These are phyloP conservation scores for Volucella bombylans DNA, from an alignment of 2,888 invertebrate genomes.

Conservation along the genomic window DNA sequence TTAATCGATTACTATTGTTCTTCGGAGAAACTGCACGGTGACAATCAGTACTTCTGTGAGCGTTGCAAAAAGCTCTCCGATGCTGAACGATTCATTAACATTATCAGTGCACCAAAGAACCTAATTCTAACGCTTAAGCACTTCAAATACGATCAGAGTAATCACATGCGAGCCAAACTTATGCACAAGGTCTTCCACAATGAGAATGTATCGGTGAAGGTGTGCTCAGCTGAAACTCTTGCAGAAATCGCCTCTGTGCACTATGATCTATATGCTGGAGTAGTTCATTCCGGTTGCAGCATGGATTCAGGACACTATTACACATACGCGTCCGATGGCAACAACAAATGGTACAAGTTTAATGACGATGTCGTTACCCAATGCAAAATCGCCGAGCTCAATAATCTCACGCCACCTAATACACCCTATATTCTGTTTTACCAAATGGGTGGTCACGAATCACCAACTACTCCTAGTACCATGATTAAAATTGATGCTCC, in stretches of 20 bases:
- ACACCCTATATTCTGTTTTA: slow-evolving; percentile 94
- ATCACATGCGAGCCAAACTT: slow-evolving; percentile 90
- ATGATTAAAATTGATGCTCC: slow-evolving; percentile 78
- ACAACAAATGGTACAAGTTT: slow-evolving; percentile 88
- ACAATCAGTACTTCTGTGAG: slow-evolving; percentile 92
- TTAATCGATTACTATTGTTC: slow-evolving; percentile 90
- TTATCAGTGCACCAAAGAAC: slow-evolving; percentile 89
- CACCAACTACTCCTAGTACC: slow-evolving; percentile 76
- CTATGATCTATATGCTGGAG: slow-evolving; percentile 91
- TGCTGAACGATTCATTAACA: slow-evolving; percentile 88
- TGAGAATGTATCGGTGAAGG: slow-evolving; percentile 83
- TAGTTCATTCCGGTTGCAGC: slow-evolving; percentile 92
- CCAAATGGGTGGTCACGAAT: slow-evolving; percentile 82
- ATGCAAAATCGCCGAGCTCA: slow-evolving; percentile 85
- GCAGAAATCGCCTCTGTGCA: slow-evolving; percentile 82
- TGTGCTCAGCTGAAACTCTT: slow-evolving; percentile 79
- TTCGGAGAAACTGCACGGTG: slow-evolving; percentile 89
- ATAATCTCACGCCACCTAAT: slow-evolving; percentile 86
- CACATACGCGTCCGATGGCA: slow-evolving; percentile 88
- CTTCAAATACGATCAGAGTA: slow-evolving; percentile 89
- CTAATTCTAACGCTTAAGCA: slow-evolving; percentile 91
- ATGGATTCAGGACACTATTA: slow-evolving; percentile 95
- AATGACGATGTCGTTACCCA: slow-evolving; percentile 89
- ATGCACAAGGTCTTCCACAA: slow-evolving; percentile 87
- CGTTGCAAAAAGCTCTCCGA: slow-evolving; percentile 89